Evolutionary conservation across 1,140 invertebrate species (phyloP).

Genomic region (Pseudomyrmex flavicornis): DNA sequence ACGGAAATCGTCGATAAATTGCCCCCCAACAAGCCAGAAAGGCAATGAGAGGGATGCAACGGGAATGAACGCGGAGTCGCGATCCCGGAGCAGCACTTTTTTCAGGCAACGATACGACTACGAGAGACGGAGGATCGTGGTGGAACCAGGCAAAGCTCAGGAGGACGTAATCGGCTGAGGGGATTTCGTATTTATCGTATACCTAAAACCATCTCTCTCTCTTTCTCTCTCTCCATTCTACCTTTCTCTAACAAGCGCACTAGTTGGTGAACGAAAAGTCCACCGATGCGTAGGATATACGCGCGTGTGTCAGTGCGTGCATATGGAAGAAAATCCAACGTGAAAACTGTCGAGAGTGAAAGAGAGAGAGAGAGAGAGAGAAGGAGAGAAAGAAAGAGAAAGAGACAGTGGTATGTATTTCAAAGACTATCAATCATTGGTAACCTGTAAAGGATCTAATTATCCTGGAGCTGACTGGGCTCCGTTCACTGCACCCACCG

Average conservation of each 20-base stretch:
- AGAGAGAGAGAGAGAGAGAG: slow-evolving; percentile 5
- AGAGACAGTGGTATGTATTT: slow-evolving; percentile 71
- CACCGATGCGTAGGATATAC: slow-evolving; percentile 2
- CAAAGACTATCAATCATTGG: slow-evolving; percentile 77
- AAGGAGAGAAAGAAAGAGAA: slow-evolving; percentile 1
- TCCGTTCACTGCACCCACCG: slow-evolving; percentile 73
- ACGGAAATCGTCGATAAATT: slow-evolving; percentile 44
- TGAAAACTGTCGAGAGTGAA: background rate
- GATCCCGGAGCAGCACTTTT: slow-evolving; percentile 50
- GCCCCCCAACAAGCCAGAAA: slow-evolving; percentile 12
- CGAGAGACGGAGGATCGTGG: slow-evolving; percentile 49
- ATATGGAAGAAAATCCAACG: slow-evolving; percentile 60
- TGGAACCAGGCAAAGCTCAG: slow-evolving; percentile 71
- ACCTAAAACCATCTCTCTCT: slow-evolving; percentile 24
- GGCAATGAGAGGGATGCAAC: slow-evolving; percentile 4
- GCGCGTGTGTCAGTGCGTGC: slow-evolving; percentile 17
- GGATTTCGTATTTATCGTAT: slow-evolving; percentile 75
- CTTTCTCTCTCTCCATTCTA: no score
- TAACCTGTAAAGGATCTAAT: slow-evolving; percentile 78
- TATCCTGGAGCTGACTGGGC: slow-evolving; percentile 77
- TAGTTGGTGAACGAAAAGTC: slow-evolving; percentile 19
- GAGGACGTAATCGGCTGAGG: slow-evolving; percentile 76
- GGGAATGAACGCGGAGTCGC: slow-evolving; percentile 17
- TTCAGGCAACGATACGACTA: slow-evolving; percentile 49
- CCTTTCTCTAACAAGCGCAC: slow-evolving; percentile 5